These are phyloP conservation scores for Eudemis profundana DNA, from an alignment of 2,888 invertebrate genomes.

Conservation along the genomic window DNA sequence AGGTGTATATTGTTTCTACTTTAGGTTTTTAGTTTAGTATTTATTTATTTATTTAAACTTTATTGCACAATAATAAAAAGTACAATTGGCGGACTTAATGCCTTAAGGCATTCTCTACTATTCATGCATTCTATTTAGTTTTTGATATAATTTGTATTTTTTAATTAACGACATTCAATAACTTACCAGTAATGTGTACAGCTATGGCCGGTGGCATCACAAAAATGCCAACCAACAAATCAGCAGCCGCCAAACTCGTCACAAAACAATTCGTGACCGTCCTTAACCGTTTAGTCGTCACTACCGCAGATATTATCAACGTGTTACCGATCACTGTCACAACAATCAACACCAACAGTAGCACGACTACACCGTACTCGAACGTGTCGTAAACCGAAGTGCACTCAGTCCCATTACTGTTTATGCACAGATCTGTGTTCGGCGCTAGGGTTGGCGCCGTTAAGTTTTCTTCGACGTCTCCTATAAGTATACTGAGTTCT, in stretches of 20 bases:
- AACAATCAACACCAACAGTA: conserved; percentile 88
- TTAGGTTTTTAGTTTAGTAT: too few relatives aligned
- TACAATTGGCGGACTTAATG: too few relatives aligned
- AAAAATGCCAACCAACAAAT: conserved; percentile 96
- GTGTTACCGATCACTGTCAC: conserved; percentile 94
- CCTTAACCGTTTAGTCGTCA: conserved; percentile 93
- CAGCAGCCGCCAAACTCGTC: conserved; percentile 96
- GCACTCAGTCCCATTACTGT: conserved; percentile 53
- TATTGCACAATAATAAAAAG: too few relatives aligned
- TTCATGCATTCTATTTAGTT: too few relatives aligned
- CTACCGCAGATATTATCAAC: conserved; percentile 94
- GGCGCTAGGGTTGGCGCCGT: conserved; percentile 56
- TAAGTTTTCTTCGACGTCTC: conserved; percentile 65
- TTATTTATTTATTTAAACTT: too few relatives aligned
- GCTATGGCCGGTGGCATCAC: conserved; percentile 98
- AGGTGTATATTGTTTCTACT: too few relatives aligned
- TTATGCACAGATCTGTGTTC: conserved; percentile 51
- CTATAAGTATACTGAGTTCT: conserved; percentile 59
- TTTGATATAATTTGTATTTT: too few relatives aligned
- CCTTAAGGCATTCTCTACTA: too few relatives aligned
- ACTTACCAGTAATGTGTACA: conserved; percentile 92
- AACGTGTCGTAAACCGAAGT: conserved; percentile 65
- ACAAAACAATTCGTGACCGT: conserved; percentile 98
- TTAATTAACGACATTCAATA: not conserved
- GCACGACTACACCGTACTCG: conserved; percentile 86